A percentile compares a stretch with the other conserved stretches of the same genome.
These are phyloP conservation scores for Gobio gobio DNA, from an alignment of 2,113 vertebrate species.

Conservation along the genomic window DNA sequence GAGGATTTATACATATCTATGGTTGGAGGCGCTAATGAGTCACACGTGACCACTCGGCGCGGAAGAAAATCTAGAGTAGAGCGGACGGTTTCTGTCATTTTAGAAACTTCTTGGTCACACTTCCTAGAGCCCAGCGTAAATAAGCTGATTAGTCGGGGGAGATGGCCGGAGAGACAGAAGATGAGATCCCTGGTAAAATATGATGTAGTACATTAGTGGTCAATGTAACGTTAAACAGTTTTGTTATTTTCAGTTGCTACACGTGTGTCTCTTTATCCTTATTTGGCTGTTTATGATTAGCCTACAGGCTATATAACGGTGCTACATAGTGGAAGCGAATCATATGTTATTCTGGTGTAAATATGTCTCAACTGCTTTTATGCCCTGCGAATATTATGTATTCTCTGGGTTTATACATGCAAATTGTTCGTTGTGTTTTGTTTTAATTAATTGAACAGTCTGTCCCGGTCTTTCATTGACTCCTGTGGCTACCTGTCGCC, in stretches of 20 bases:
- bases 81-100: not conserved
- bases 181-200: constrained; percentile 81
- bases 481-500: constrained; percentile 39
- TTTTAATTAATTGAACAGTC: not conserved
- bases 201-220: not conserved
- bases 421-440: not conserved
- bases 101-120: not conserved
- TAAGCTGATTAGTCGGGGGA: constrained; percentile 71
- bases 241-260: not conserved
- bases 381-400: not conserved
- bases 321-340: not conserved
- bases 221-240: not conserved
- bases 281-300: not conserved
- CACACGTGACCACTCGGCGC: not conserved
- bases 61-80: constrained; percentile 10
- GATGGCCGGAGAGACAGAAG: constrained; percentile 78
- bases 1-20: no score
- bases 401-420: no score
- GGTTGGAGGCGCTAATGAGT: not conserved
- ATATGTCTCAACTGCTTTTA: not conserved
- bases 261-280: not conserved
- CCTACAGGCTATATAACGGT: not conserved
- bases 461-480: constrained; percentile 13
- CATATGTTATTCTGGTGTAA: not conserved
- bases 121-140: constrained; percentile 18